Conservation (phyloP, 2,888 invertebrate species). For the Nymphalis urticae region DNA sequence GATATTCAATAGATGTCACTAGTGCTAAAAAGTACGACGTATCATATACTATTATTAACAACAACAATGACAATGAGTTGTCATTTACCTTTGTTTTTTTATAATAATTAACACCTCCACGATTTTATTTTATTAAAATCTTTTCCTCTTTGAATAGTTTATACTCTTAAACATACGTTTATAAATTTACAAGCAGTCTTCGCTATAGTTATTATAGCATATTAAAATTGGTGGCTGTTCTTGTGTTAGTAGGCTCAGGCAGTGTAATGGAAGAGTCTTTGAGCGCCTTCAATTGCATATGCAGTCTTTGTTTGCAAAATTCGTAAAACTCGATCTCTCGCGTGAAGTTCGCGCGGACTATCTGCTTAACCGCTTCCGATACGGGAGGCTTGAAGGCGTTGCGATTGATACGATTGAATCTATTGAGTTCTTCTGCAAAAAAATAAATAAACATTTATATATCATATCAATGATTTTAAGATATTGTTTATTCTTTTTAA, state of each 20-base stretch:
- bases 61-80: too few species aligned
- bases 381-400: conserved; percentile 94
- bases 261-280: conserved; percentile 74
- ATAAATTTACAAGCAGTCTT: conserved; percentile 19
- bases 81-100: too few species aligned
- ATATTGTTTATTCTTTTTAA: too few species aligned
- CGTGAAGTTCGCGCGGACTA: conserved; percentile 92
- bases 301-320: conserved; percentile 92
- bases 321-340: conserved; percentile 95
- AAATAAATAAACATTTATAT: not conserved
- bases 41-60: too few species aligned
- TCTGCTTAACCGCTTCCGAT: conserved; percentile 91
- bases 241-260: conserved; percentile 49
- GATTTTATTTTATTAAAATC: not conserved
- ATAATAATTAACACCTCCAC: not conserved
- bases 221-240: conserved; percentile 18
- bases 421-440: conserved; percentile 86
- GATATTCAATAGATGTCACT: not conserved
- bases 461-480: not conserved
- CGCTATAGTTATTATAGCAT: conserved; percentile 3
- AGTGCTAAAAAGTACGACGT: not conserved
- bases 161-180: not conserved
- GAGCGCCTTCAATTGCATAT: conserved; percentile 89
- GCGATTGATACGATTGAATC: conserved; percentile 89
- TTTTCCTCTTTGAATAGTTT: too few species aligned